Conservation (phyloP, 2,888 invertebrate genomes). For the Pterostichus niger region DNA sequence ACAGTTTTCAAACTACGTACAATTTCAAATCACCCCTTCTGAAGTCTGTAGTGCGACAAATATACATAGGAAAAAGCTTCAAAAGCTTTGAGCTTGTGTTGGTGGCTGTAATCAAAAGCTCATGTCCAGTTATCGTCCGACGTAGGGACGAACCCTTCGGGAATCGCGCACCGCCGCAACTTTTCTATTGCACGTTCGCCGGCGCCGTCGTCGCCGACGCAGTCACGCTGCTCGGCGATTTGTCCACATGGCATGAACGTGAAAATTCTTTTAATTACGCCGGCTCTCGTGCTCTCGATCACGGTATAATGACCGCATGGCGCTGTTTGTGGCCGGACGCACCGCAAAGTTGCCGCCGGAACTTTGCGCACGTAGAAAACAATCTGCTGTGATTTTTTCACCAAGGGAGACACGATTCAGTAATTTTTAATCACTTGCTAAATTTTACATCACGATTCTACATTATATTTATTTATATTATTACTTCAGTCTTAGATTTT, state of each 20-base stretch:
- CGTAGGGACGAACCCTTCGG: constrained; percentile 60
- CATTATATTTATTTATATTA: too few species aligned
- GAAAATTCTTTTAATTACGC: constrained; percentile 66
- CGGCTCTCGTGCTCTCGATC: constrained; percentile 56
- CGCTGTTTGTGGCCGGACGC: constrained; percentile 53
- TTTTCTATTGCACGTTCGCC: constrained; percentile 63
- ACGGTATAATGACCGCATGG: constrained; percentile 62
- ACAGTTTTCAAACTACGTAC: background rate
- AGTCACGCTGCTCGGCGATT: constrained; percentile 28
- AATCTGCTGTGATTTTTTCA: constrained; percentile 42
- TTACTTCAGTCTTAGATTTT: too few species aligned
- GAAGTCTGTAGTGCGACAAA: background rate
- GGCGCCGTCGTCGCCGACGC: too few species aligned
- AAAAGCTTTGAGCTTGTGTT: constrained; percentile 52
- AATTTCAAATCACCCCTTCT: constrained; percentile 15
- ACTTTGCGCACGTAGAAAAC: constrained; percentile 59
- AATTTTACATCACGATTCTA: background rate
- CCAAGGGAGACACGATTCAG: constrained; percentile 12
- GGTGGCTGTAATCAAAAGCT: constrained; percentile 63
- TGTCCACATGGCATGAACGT: constrained; percentile 65
- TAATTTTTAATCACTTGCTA: constrained; percentile 42
- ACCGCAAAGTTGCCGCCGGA: constrained; percentile 57
- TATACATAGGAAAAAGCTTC: constrained; percentile 21
- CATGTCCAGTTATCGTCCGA: constrained; percentile 63
- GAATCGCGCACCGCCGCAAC: constrained; percentile 49